Base-by-base conservation (phyloP, 2,113 vertebrate species). In the Callocephalon fimbriatum region DNA sequence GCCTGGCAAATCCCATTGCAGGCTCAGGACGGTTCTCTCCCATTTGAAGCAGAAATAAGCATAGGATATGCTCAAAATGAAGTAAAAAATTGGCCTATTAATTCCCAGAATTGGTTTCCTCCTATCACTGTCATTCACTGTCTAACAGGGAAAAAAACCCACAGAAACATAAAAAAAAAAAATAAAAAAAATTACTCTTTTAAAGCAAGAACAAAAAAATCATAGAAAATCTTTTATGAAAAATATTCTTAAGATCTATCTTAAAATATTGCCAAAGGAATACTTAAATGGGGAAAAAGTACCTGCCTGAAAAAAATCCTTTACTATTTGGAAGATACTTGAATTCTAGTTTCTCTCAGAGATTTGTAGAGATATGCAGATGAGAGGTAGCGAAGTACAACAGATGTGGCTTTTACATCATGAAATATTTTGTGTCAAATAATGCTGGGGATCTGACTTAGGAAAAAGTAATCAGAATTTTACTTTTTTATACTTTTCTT, bases 361-460 rank as follows among this genome's bases (percentile, higher is more conserved):
- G 59, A 56, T 44, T 68, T 72, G 19, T 45, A 62, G 38, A 44
- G 56, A 58, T 58, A 58, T 15, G 14, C 3, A 10, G 66, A 42
- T 95, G 76, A 93, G 96, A 97, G 91, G 70, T 88, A 95, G 79
- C 71, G 86, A 47, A 68, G 88, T 89, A 86, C 4, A 83, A 77
- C 17, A 84, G 15, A 78, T 45, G 25, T 66, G 42, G 42, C 68
- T 93, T 81, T 62, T 88, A 13, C 54, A 68, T 92, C 54, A 70
- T 71, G 67, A 93, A 88, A 73, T 59, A 91, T 27, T 61, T 38
- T 70, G 10, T 50, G 40, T 75, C 63, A 79, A 94, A 61, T 45
- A 92, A 22, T 19, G 61, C 4, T 63, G 17, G 80, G 73, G 42
- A 58, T 45, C 47, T 44, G 50, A 76, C 62, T 87, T 66, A 35